Percentiles rank a stretch among this genome's conserved stretches.
Conservation (phyloP, 92 coral and sea anemone species). For the Actinernus sp. region DNA sequence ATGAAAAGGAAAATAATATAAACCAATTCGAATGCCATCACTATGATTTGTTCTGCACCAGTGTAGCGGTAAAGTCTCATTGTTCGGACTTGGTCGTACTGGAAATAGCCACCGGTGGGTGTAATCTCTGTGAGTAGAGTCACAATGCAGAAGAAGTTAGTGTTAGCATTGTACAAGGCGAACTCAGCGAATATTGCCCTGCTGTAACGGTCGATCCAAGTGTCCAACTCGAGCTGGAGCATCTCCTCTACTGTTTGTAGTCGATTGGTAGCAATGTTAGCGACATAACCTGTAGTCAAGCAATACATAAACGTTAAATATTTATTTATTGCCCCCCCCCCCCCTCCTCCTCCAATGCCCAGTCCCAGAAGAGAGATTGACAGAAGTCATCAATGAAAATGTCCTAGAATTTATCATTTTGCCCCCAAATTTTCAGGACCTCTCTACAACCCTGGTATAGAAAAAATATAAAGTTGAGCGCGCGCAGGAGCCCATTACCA, state of each 20-base stretch:
- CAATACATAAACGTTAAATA: no score
- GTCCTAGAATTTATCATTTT: no score
- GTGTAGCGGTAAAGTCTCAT: slow-evolving; percentile 80
- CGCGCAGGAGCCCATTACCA: no score
- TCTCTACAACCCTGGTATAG: no score
- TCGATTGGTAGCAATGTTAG: slow-evolving; percentile 64
- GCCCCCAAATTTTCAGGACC: no score
- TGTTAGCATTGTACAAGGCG: slow-evolving; percentile 79
- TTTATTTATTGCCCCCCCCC: no score
- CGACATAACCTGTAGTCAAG: slow-evolving; percentile 89
- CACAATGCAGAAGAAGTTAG: slow-evolving; percentile 82
- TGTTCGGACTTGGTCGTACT: slow-evolving; percentile 66
- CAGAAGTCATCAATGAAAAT: no score
- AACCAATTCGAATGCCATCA: slow-evolving; percentile 84
- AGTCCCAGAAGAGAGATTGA: no score
- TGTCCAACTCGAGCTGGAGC: slow-evolving; percentile 54
- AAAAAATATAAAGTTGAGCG: no score
- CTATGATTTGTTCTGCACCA: slow-evolving; percentile 66
- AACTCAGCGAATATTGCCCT: slow-evolving; percentile 87
- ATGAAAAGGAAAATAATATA: slow-evolving; percentile 66
- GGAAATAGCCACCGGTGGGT: slow-evolving; percentile 88
- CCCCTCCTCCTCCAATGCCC: no score
- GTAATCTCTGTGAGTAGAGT: slow-evolving; percentile 74
- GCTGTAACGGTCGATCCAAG: slow-evolving; percentile 87
- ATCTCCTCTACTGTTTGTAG: slow-evolving; percentile 47